Conservation (phyloP, 2,797 vertebrate genomes). For the Phalanger gymnotis region DNA sequence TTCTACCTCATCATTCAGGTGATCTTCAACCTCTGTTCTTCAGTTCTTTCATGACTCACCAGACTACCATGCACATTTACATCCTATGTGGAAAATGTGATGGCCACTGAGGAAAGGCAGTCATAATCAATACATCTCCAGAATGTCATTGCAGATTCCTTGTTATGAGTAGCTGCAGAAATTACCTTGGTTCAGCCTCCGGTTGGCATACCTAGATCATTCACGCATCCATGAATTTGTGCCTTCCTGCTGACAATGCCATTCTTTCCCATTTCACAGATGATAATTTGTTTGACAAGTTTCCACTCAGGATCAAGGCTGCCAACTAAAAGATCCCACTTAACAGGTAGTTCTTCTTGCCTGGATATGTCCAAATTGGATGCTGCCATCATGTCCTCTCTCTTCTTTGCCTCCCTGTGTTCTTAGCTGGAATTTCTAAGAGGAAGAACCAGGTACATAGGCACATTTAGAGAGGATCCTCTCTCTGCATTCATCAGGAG, state of each 20-base stretch:
- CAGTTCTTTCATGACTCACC: background rate
- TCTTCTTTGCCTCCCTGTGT: background rate
- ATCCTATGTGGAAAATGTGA: background rate
- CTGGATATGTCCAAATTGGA: background rate
- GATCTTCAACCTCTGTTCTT: background rate
- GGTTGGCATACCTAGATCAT: background rate
- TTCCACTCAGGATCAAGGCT: background rate
- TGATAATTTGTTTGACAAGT: background rate
- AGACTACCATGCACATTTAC: background rate
- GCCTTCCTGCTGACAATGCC: background rate
- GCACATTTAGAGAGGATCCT: background rate
- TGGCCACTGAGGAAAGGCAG: background rate
- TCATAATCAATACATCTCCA: background rate
- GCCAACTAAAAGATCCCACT: background rate
- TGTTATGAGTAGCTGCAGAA: background rate
- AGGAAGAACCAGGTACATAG: background rate
- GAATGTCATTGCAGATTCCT: background rate
- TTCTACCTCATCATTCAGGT: background rate
- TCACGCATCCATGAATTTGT: too few species aligned
- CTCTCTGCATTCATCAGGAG: background rate
- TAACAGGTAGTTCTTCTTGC: background rate
- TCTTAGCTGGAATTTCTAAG: background rate
- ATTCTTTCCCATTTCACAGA: background rate
- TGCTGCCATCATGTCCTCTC: background rate
- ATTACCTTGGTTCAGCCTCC: background rate